A percentile compares a stretch with the other conserved stretches of the same genome.
Conservation (phyloP, 2,888 invertebrate species). For the Pseudanteris insignis region DNA sequence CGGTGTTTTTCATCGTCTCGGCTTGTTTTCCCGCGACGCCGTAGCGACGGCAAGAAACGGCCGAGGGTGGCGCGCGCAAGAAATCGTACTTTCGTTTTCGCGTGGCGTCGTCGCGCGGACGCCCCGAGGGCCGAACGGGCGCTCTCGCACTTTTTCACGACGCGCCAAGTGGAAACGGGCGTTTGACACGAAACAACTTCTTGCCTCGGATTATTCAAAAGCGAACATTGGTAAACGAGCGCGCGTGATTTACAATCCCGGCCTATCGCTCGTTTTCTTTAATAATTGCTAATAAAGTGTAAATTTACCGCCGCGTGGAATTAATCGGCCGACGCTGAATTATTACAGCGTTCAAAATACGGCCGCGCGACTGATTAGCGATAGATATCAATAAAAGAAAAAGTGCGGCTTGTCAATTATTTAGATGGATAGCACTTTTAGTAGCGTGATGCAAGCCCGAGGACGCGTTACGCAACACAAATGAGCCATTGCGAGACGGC, state of each 20-base stretch:
- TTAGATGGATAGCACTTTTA: conserved; percentile 29
- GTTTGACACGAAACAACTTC: conserved; percentile 22
- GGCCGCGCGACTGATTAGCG: conserved; percentile 15
- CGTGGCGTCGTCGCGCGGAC: conserved; percentile 9
- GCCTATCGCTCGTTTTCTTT: conserved; percentile 21
- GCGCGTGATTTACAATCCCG: conserved; percentile 29
- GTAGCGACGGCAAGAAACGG: conserved; percentile 14
- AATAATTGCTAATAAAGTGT: conserved; percentile 43
- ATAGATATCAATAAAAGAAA: conserved; percentile 36
- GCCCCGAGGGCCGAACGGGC: conserved; percentile 17
- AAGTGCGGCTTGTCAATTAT: conserved; percentile 38
- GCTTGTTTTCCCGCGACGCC: conserved; percentile 23
- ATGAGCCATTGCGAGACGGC: conserved; percentile 2
- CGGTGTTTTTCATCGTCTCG: conserved; percentile 1
- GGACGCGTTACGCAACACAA: conserved; percentile 12
- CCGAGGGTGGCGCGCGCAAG: conserved; percentile 7
- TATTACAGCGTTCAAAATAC: conserved; percentile 13
- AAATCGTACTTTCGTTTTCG: conserved; percentile 33
- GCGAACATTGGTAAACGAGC: conserved; percentile 7
- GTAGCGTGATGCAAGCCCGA: conserved; percentile 17
- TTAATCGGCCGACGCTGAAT: conserved; percentile 33
- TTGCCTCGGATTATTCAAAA: conserved; percentile 18
- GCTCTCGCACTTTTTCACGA: conserved; percentile 19
- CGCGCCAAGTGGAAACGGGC: conserved; percentile 4
- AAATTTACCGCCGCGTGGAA: conserved; percentile 30